Conservation (phyloP, 92 coral and sea anemone species). For the Porites evermanni region DNA sequence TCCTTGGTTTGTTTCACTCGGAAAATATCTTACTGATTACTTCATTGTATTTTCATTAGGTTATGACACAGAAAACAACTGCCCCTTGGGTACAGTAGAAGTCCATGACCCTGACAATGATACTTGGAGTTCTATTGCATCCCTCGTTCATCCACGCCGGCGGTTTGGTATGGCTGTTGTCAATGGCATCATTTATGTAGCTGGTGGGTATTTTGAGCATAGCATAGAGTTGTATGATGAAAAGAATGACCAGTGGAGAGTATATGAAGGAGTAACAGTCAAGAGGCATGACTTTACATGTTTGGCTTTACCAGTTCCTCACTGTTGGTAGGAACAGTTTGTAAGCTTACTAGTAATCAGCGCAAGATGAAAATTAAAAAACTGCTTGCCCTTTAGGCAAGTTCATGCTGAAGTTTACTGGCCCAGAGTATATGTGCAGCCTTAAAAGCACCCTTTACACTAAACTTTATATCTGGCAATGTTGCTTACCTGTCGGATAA, state of each 20-base stretch:
- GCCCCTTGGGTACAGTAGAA: conserved; percentile 70
- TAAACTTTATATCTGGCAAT: too few relatives aligned
- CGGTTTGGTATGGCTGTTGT: conserved; percentile 84
- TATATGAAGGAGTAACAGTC: conserved; percentile 53
- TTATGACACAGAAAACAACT: conserved; percentile 59
- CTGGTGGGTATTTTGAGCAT: conserved; percentile 75
- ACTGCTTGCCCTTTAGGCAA: neutral
- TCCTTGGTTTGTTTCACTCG: too few relatives aligned
- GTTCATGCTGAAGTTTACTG: too few relatives aligned
- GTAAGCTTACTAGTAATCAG: too few relatives aligned
- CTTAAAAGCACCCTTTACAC: too few relatives aligned
- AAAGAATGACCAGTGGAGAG: conserved; percentile 63
- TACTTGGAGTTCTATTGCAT: conserved; percentile 55
- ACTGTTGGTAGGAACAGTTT: conserved; percentile 30
- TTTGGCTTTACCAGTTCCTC: conserved; percentile 68
- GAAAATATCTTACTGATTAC: too few relatives aligned
- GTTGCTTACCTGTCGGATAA: too few relatives aligned
- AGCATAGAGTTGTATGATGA: conserved; percentile 75
- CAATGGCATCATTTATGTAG: conserved; percentile 72
- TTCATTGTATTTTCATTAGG: conserved; percentile 31
- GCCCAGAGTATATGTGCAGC: too few relatives aligned
- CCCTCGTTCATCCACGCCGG: conserved; percentile 69
- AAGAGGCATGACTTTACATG: conserved; percentile 68
- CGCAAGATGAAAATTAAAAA: too few relatives aligned
- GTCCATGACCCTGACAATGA: conserved; percentile 54